Percentiles rank a stretch among this genome's conserved stretches.
phyloP scores from a whole-genome alignment of 2,797 vertebrate genomes.

The Hippopotamyrus pictus region DNA sequence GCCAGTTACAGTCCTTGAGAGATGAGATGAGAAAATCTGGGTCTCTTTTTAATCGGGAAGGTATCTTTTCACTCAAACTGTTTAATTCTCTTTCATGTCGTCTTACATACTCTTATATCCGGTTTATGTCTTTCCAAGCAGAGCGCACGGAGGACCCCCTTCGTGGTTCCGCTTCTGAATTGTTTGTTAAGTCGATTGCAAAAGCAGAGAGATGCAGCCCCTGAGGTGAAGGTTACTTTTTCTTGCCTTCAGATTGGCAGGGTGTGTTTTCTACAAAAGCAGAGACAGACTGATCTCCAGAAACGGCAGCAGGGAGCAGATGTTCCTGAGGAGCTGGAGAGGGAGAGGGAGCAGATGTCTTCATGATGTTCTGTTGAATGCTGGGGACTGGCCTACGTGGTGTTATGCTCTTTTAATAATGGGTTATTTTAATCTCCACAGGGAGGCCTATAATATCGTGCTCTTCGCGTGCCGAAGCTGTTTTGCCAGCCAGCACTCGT shows the following conservation, averaged over 20 bases:
- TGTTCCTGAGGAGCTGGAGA: constrained; percentile 27
- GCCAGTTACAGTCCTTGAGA: background rate
- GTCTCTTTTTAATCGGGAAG: constrained; percentile 41
- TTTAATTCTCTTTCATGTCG: constrained; percentile 54
- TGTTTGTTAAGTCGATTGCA: constrained; percentile 20
- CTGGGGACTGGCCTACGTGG: background rate
- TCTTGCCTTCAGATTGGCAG: constrained; percentile 50
- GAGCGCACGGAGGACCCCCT: constrained; percentile 51
- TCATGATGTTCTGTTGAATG: constrained; percentile 36
- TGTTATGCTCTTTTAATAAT: constrained; percentile 12
- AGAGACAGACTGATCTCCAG: constrained; percentile 53
- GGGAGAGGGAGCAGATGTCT: constrained; percentile 37
- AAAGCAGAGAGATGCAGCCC: constrained; percentile 40
- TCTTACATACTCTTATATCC: constrained; percentile 54
- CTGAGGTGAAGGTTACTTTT: constrained; percentile 45
- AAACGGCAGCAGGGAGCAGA: constrained; percentile 37
- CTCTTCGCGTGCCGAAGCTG: constrained; percentile 36
- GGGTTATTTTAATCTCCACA: constrained; percentile 45
- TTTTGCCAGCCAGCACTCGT: constrained; percentile 24
- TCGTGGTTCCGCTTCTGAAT: constrained; percentile 46
- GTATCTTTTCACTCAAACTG: constrained; percentile 55
- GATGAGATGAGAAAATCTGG: background rate
- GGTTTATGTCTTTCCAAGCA: constrained; percentile 48
- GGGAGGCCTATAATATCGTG: constrained; percentile 26
- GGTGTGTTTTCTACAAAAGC: constrained; percentile 44